phyloP scores from a whole-genome alignment of 2,888 invertebrate species.

The Mesorhabditis spiculigera region DNA sequence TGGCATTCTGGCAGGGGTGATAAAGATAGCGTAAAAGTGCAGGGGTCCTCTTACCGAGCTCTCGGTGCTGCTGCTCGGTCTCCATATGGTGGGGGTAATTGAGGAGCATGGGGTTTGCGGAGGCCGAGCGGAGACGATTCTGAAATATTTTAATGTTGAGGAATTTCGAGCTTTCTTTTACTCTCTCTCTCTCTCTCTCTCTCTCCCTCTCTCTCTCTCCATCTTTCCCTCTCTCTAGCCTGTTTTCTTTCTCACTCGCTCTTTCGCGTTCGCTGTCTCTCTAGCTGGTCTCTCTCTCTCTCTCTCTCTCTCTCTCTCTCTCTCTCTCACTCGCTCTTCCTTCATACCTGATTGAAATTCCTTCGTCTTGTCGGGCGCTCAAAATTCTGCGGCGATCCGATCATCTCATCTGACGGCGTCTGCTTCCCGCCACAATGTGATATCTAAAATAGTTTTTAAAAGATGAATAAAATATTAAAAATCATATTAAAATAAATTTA shows the following conservation, averaged over 20 bases:
- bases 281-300: background rate
- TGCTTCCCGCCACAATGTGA: conserved; percentile 42
- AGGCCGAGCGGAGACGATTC: conserved; percentile 33
- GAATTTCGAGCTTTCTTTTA: conserved; percentile 18
- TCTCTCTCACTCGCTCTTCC: background rate
- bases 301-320: background rate
- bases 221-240: conserved; percentile 10
- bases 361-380: conserved; percentile 33
- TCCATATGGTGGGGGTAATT: conserved; percentile 34
- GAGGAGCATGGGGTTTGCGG: conserved; percentile 33
- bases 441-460: conserved; percentile 21
- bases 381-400: conserved; percentile 24
- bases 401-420: conserved; percentile 41
- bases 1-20: no score
- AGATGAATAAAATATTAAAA: conserved; percentile 4
- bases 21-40: no score
- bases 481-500: background rate
- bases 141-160: conserved; percentile 17
- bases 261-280: background rate
- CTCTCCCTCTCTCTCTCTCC: background rate
- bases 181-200: conserved; percentile 10
- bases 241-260: conserved; percentile 12
- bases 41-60: conserved; percentile 23
- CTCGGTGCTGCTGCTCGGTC: conserved; percentile 41
- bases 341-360: conserved; percentile 29